phyloP scores from a whole-genome alignment of 2,888 invertebrate species.

The Salpingus planirostris region DNA sequence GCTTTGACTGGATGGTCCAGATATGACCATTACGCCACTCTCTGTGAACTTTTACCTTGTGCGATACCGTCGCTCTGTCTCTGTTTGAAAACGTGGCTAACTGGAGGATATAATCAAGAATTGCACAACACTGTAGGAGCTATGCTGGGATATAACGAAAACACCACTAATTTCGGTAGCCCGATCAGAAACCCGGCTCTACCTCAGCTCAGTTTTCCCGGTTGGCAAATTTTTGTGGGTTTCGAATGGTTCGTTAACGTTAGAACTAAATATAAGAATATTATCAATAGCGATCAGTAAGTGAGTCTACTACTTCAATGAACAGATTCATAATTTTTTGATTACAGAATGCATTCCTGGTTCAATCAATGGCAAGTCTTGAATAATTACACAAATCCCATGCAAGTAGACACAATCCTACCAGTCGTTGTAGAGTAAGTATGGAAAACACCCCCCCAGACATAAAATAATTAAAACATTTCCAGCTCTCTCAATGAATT shows the following conservation, averaged over 20 bases:
- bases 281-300: constrained; percentile 49
- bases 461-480: constrained; percentile 4
- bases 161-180: constrained; percentile 17
- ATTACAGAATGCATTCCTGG: constrained; percentile 56
- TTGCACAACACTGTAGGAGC: constrained; percentile 38
- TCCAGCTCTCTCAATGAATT: constrained; percentile 47
- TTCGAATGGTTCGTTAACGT: constrained; percentile 48
- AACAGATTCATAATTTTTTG: constrained; percentile 2
- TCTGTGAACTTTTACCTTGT: constrained; percentile 60
- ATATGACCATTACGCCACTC: constrained; percentile 64
- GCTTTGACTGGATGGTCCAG: constrained; percentile 69
- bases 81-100: constrained; percentile 50
- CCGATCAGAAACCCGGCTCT: constrained; percentile 17
- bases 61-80: constrained; percentile 54
- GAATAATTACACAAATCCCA: constrained; percentile 54
- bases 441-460: too few species aligned
- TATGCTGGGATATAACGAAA: constrained; percentile 40
- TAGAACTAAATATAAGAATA: constrained; percentile 42
- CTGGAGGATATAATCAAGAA: constrained; percentile 42
- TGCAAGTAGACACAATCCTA: constrained; percentile 52
- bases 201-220: constrained; percentile 45
- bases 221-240: constrained; percentile 39
- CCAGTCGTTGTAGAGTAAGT: constrained; percentile 52
- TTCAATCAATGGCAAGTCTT: constrained; percentile 63
- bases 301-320: constrained; percentile 26